phyloP scores from a whole-genome alignment of 1,140 invertebrate species.

The Psilanteris sp. region DNA sequence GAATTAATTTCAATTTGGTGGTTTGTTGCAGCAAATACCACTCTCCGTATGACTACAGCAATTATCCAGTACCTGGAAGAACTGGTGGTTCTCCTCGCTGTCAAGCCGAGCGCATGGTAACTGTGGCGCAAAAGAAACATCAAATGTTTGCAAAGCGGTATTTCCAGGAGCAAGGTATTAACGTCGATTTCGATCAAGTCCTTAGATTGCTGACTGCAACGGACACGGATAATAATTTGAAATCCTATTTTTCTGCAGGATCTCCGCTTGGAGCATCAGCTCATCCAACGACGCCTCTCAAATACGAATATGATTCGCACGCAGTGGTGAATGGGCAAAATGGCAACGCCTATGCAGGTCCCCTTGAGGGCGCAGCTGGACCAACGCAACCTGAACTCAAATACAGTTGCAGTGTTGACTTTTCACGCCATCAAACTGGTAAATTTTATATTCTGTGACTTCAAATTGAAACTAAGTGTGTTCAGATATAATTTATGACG shows the following conservation, averaged over 20 bases:
- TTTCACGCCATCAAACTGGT: constrained; percentile 82
- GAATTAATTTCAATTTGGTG: not conserved
- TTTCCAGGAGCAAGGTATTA: constrained; percentile 84
- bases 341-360: constrained; percentile 77
- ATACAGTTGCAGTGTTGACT: constrained; percentile 87
- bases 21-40: constrained; percentile 83
- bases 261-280: constrained; percentile 69
- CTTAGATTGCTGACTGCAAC: too few relatives aligned
- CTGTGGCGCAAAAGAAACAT: constrained; percentile 94
- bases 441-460: too few relatives aligned
- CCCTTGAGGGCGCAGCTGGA: constrained; percentile 79
- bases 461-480: too few relatives aligned
- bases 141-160: constrained; percentile 94
- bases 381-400: constrained; percentile 85
- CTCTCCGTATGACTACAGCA: constrained; percentile 88
- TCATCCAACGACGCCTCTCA: constrained; percentile 81
- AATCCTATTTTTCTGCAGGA: too few relatives aligned
- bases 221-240: too few relatives aligned
- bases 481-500: too few relatives aligned
- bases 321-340: constrained; percentile 79
- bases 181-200: too few relatives aligned
- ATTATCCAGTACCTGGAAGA: constrained; percentile 79
- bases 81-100: constrained; percentile 70
- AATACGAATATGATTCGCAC: constrained; percentile 83
- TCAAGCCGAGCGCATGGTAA: constrained; percentile 80